Evolutionary conservation across 53 echinoderm and acorn worm species (phyloP).

Genomic region (Paelopatides confundens): DNA sequence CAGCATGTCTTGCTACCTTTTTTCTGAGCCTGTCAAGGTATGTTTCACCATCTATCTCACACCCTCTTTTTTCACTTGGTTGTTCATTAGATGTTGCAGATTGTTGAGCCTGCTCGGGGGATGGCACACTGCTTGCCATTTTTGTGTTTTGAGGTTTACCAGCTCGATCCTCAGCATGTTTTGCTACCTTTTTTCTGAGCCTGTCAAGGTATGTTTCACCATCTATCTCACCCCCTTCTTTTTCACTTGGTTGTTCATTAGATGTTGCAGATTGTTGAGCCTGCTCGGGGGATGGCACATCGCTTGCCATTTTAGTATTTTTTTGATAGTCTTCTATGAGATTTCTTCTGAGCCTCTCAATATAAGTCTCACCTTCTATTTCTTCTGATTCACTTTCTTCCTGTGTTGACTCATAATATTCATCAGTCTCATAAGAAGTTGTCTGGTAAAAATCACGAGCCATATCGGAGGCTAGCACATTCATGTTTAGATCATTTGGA

Average conservation of each 20-base stretch:
- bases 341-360: neutral
- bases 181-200: neutral
- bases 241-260: too few species aligned
- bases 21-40: neutral
- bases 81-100: too few species aligned
- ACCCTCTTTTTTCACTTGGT: neutral
- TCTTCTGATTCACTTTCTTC: neutral
- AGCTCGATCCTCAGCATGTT: neutral
- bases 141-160: neutral
- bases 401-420: neutral
- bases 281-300: neutral
- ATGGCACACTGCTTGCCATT: neutral
- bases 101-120: neutral
- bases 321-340: neutral
- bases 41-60: neutral
- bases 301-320: too few species aligned
- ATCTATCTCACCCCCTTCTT: neutral
- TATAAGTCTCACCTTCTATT: neutral
- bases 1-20: too few species aligned
- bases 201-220: neutral
- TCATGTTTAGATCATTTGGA: too few species aligned
- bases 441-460: slow-evolving; percentile 22
- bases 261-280: too few species aligned
- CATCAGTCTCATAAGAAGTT: neutral
- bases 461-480: too few species aligned